These are phyloP conservation scores for Linnaemya vulpina DNA, from an alignment of 2,888 invertebrate species.

Conservation along the genomic window DNA sequence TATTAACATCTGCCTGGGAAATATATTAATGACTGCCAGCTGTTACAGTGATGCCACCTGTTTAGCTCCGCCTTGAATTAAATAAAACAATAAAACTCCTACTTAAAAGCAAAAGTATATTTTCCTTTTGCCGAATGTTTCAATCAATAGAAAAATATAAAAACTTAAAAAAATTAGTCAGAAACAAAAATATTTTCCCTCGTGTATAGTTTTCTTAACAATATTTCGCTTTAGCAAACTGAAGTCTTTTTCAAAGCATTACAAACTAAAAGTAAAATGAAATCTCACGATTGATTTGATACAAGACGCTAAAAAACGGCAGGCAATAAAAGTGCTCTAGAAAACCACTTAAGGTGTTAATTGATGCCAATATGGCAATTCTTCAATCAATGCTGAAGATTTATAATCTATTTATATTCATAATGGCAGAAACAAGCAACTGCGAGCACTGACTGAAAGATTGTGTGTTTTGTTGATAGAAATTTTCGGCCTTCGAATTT, in stretches of 20 bases:
- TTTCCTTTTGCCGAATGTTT: too few relatives aligned
- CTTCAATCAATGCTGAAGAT: conserved; percentile 56
- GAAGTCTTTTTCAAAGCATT: background rate
- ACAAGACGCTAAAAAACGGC: background rate
- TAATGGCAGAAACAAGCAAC: conserved; percentile 12
- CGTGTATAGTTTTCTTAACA: background rate
- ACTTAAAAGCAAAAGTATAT: too few relatives aligned
- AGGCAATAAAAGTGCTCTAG: conserved; percentile 65
- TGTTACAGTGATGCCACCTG: too few relatives aligned
- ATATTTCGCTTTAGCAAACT: background rate
- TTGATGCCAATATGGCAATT: conserved; percentile 51
- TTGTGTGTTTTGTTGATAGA: conserved; percentile 20
- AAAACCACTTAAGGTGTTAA: conserved; percentile 68
- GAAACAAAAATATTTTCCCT: background rate
- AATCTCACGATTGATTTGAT: background rate
- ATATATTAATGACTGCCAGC: too few relatives aligned
- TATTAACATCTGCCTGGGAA: too few relatives aligned
- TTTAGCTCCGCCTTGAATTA: too few relatives aligned
- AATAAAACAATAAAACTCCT: too few relatives aligned
- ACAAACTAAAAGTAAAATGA: conserved; percentile 1
- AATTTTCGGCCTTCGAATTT: conserved; percentile 1
- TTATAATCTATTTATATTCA: conserved; percentile 25
- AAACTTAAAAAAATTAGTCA: too few relatives aligned
- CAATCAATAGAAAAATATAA: too few relatives aligned
- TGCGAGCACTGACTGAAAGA: background rate